Base-by-base conservation (phyloP, 2,888 invertebrate species). In the Synanthedon andrenaeformis region DNA sequence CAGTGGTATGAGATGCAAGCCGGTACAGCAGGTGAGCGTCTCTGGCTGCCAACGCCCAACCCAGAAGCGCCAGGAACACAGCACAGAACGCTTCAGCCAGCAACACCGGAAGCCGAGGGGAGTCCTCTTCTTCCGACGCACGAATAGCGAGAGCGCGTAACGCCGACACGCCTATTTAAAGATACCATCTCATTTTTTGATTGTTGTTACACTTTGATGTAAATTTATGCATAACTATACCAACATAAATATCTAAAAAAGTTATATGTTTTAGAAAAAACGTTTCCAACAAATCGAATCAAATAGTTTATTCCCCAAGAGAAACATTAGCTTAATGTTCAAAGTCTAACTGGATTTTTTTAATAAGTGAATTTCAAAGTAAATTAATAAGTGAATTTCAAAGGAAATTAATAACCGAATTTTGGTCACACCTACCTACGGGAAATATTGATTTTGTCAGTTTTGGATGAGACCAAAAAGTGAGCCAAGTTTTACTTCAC, bases 41-140 rank as follows among this genome's bases (percentile, higher is more conserved):
- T 66, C 97, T 94, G 3, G 96, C 96, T 14, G 96, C 93, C 53
- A 99, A 76, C 3, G 97, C 97, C 83, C 98, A 98, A 57, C 97
- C 93, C 58, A 99, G 90, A 49, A 99, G 85, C 41, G 98, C 96
- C 76, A 97, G 91, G 77, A 94, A 98, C 5, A 98, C 96, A 0
- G 97, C 95, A 17, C 97, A 92, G 79, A 98, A 97, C 0, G 97
- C 93, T 79, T 99, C 99, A 54, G 96, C 94, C 17, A 99, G 89
- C 10, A 99, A 87, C 23, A 98, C 94, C 62, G 95, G 95, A 52
- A 99, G 88, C 58, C 96, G 93, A 0, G 99, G 99, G 2, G 96
- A 93, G 69, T 96, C 96, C 63, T 94, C 94, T 68, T 97, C 96
- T 70, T 99, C 99, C 61, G 97, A 96, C 65, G 98, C 98, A 19